Evolutionary conservation across 2,113 vertebrate species (phyloP).

Genomic region (Pangasianodon hypophthalmus): DNA sequence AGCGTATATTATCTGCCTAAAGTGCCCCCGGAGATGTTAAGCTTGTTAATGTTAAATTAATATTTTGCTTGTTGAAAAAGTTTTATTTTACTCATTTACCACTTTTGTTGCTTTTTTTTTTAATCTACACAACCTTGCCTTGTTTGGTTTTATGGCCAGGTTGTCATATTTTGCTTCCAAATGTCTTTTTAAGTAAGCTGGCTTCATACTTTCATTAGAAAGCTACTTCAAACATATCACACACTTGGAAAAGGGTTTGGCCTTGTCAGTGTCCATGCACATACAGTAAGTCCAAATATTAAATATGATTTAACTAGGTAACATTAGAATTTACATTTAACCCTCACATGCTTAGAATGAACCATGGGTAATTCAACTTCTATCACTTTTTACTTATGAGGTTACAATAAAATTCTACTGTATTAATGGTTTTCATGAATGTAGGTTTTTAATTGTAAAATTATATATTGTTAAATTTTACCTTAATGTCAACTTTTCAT

Average conservation of each 20-base stretch:
- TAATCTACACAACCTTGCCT: neutral
- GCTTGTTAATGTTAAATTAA: neutral
- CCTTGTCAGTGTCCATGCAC: neutral
- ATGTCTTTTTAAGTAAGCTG: neutral
- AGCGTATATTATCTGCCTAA: neutral
- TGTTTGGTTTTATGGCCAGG: neutral
- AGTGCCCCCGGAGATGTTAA: neutral
- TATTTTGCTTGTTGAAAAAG: neutral
- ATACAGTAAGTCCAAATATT: neutral
- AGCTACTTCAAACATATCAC: neutral
- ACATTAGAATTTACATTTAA: neutral
- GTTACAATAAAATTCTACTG: neutral
- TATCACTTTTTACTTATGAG: neutral
- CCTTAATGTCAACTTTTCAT: neutral
- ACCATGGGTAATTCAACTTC: neutral
- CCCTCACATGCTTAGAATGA: neutral
- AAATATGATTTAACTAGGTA: neutral
- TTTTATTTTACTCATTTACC: neutral
- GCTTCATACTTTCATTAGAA: no score
- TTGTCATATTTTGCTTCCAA: neutral
- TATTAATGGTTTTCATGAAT: neutral
- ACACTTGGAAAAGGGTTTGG: neutral
- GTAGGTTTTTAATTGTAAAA: neutral
- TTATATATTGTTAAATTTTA: neutral
- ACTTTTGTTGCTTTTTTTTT: neutral